Evolutionary conservation across 30 jellyfish, hydroid and myxozoan genomes (phyloP).

Genomic region (Sanderia malayensis): DNA sequence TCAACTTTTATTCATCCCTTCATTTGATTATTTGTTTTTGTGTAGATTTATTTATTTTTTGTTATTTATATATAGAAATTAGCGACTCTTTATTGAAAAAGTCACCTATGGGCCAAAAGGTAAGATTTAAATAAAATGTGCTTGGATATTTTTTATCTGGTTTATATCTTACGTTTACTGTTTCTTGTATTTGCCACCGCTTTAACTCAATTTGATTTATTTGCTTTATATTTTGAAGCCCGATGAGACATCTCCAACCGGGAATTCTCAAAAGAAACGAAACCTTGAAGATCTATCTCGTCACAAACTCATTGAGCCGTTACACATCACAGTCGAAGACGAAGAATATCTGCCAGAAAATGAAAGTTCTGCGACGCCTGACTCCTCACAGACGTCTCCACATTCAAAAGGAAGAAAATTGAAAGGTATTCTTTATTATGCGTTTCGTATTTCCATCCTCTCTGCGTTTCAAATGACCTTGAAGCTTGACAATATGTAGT

Average conservation of each 20-base stretch:
- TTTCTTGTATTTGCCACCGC: not conserved
- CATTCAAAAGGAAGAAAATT: conserved; percentile 18
- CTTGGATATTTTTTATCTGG: not conserved
- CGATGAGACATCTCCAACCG: conserved; percentile 35
- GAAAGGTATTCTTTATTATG: conserved; percentile 11
- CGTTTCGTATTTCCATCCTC: not conserved
- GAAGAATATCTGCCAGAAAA: conserved; percentile 57
- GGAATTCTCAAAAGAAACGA: conserved; percentile 30
- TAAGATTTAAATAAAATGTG: too few relatives aligned
- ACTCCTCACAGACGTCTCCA: conserved; percentile 56
- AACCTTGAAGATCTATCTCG: conserved; percentile 37
- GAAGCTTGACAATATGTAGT: not conserved
- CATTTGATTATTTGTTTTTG: too few relatives aligned
- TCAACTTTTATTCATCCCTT: too few relatives aligned
- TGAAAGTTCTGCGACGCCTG: conserved; percentile 57
- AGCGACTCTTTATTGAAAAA: too few relatives aligned
- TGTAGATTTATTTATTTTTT: too few relatives aligned
- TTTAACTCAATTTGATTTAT: not conserved
- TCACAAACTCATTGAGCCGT: conserved; percentile 44
- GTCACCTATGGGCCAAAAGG: too few relatives aligned
- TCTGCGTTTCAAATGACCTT: not conserved
- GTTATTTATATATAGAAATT: too few relatives aligned
- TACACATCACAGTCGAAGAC: conserved; percentile 53
- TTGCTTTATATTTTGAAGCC: not conserved
- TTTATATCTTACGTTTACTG: too few relatives aligned